These are phyloP conservation scores for Onychomys torridus DNA, from an alignment of 2,797 vertebrate genomes.

Conservation along the genomic window DNA sequence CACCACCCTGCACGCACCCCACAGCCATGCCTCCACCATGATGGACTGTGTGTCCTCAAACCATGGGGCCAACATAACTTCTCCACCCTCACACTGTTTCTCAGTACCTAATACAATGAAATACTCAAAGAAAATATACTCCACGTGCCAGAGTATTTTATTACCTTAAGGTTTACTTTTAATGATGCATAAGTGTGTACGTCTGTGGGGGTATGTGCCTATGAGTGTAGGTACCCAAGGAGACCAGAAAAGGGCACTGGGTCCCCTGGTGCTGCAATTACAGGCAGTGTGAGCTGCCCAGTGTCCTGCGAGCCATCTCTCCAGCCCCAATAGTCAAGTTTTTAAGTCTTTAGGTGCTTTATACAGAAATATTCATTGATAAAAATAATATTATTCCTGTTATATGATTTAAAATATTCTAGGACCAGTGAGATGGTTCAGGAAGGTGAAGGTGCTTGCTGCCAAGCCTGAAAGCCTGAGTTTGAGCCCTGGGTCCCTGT, in stretches of 20 bases:
- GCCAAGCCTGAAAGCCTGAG: neutral
- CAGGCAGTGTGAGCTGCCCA: neutral
- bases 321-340: neutral
- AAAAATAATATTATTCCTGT: neutral
- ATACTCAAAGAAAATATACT: too few species aligned
- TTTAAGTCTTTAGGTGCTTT: neutral
- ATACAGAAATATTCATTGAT: neutral
- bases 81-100: too few species aligned
- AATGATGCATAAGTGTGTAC: too few species aligned
- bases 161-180: too few species aligned
- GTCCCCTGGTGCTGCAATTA: neutral
- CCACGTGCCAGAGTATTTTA: too few species aligned
- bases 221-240: too few species aligned
- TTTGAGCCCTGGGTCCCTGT: neutral
- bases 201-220: neutral
- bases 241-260: neutral
- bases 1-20: too few species aligned
- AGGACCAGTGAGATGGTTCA: neutral
- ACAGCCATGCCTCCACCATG: too few species aligned
- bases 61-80: too few species aligned
- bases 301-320: too few species aligned
- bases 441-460: neutral
- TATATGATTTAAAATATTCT: conserved; percentile 35
- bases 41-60: too few species aligned
- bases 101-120: too few species aligned